phyloP scores from a whole-genome alignment of 2,113 vertebrate species.

The Poecilia latipinna region DNA sequence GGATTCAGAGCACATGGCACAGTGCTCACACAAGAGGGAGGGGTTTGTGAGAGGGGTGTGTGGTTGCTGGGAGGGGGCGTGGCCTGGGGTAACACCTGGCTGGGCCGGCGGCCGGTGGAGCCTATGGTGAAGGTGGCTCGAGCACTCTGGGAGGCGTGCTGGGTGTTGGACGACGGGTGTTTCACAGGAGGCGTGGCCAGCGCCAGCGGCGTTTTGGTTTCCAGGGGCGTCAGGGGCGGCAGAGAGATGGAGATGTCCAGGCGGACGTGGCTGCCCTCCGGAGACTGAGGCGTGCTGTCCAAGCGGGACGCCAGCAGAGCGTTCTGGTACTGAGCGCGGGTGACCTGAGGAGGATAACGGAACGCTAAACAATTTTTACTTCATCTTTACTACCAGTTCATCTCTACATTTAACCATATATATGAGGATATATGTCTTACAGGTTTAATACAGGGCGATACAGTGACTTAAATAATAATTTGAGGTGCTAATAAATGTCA shows the following conservation, averaged over 20 bases:
- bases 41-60: slow-evolving; percentile 20
- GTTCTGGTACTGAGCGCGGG: slow-evolving; percentile 93
- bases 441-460: not conserved
- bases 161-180: slow-evolving; percentile 24
- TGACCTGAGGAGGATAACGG: slow-evolving; percentile 81
- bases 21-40: slow-evolving; percentile 5
- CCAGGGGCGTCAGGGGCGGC: slow-evolving; percentile 43
- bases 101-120: slow-evolving; percentile 41
- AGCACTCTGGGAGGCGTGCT: slow-evolving; percentile 17
- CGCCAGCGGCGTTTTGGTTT: slow-evolving; percentile 18
- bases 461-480: too few relatives aligned
- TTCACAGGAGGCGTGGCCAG: slow-evolving; percentile 65
- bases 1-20: slow-evolving; percentile 7
- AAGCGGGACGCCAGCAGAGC: slow-evolving; percentile 89
- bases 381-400: not conserved
- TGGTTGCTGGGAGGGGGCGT: slow-evolving; percentile 41
- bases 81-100: slow-evolving; percentile 57
- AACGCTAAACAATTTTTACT: not conserved
- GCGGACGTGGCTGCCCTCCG: slow-evolving; percentile 77
- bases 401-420: not conserved
- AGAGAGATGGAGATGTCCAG: slow-evolving; percentile 63
- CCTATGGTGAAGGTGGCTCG: slow-evolving; percentile 22
- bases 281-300: slow-evolving; percentile 90
- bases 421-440: not conserved
- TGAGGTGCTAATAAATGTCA: too few relatives aligned